These are phyloP conservation scores for Astatoreochromis straeleni DNA, from an alignment of 2,113 vertebrate species.

Conservation along the genomic window DNA sequence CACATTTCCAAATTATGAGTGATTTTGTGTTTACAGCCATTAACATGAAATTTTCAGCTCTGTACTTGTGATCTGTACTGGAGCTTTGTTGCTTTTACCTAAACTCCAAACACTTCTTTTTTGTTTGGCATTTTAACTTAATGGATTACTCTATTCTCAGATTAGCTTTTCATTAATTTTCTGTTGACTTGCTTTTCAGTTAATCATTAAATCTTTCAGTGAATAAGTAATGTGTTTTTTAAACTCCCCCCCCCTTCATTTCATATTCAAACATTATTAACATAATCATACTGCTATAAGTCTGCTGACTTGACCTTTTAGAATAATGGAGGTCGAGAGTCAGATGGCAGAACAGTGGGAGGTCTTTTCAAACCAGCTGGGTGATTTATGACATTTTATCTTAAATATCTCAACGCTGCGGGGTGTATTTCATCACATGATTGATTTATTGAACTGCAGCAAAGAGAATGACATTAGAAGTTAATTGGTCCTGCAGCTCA, in stretches of 20 bases:
- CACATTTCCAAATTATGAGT: background rate
- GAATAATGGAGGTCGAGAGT: background rate
- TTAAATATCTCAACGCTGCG: background rate
- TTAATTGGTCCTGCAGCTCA: constrained; percentile 28
- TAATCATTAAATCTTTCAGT: background rate
- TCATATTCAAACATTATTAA: background rate
- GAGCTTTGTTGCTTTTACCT: background rate
- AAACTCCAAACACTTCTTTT: background rate
- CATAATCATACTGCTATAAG: background rate
- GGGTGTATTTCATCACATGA: constrained; percentile 7
- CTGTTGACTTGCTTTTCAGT: background rate
- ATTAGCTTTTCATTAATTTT: background rate
- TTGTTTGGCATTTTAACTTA: background rate
- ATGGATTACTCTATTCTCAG: background rate
- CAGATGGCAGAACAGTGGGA: background rate
- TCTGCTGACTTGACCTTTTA: background rate
- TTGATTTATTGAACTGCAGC: constrained; percentile 41
- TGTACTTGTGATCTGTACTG: background rate
- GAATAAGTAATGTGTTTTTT: background rate
- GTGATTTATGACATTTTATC: background rate
- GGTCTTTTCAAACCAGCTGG: background rate
- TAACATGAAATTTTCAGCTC: background rate
- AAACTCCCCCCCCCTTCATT: background rate
- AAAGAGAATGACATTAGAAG: constrained; percentile 10
- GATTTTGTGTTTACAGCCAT: background rate